These are phyloP conservation scores for Taxidea taxus DNA, from an alignment of 2,113 vertebrate genomes.

Conservation along the genomic window DNA sequence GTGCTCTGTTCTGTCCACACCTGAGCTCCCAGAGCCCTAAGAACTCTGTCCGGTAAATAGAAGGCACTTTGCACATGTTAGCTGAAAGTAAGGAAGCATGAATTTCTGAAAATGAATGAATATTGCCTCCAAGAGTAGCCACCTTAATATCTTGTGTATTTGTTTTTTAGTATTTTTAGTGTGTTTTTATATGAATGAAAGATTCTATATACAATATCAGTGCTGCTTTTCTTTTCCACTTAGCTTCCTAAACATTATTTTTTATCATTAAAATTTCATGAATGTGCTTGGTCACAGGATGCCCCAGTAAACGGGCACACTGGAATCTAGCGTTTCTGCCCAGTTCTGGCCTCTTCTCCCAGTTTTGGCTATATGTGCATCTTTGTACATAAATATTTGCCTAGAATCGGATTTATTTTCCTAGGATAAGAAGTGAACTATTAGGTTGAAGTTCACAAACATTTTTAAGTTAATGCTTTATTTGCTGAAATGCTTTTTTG, in stretches of 20 bases:
- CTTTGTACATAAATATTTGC: background rate
- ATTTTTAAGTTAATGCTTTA: background rate
- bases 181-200: background rate
- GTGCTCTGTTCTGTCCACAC: background rate
- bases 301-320: background rate
- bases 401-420: background rate
- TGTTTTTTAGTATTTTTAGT: background rate
- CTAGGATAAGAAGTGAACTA: background rate
- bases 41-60: background rate
- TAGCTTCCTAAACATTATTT: background rate
- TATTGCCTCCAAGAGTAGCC: background rate
- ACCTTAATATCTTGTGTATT: background rate
- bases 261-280: background rate
- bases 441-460: background rate
- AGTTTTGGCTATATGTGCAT: background rate
- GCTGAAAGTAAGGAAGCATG: background rate
- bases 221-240: background rate
- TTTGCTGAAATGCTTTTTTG: background rate
- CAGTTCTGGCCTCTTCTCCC: no score
- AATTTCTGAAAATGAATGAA: background rate
- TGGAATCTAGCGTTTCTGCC: accelerated
- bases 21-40: accelerated
- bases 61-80: accelerated
- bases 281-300: background rate
- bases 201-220: background rate